Percentiles rank a stretch among this genome's conserved stretches.
These are phyloP conservation scores for Dorcus hopei DNA, from an alignment of 2,888 invertebrate species.

Conservation along the genomic window DNA sequence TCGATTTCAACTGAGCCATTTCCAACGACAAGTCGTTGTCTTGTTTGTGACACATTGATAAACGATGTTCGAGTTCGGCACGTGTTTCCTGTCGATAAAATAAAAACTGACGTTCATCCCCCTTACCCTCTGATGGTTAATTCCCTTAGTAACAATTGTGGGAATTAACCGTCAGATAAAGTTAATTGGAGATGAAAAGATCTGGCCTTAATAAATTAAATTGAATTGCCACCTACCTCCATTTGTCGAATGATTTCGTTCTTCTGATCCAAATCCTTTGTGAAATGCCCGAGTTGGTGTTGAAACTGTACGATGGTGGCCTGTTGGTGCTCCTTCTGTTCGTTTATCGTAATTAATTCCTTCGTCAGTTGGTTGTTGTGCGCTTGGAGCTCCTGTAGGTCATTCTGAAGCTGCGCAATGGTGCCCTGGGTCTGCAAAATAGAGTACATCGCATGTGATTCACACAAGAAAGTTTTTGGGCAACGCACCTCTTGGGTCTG, in stretches of 20 bases:
- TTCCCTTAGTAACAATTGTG: too few relatives aligned
- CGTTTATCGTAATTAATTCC: constrained; percentile 49
- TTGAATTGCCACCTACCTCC: constrained; percentile 46
- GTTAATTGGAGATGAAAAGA: too few relatives aligned
- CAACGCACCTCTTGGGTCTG: constrained; percentile 54
- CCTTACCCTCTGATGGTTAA: too few relatives aligned
- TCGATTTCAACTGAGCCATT: constrained; percentile 43
- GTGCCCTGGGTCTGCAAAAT: constrained; percentile 41
- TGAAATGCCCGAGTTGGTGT: constrained; percentile 40
- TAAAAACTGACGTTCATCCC: background rate
- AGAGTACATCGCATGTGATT: background rate
- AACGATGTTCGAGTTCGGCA: constrained; percentile 56
- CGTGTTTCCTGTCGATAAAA: constrained; percentile 52
- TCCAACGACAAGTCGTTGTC: constrained; percentile 57
- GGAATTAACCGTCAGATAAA: too few relatives aligned
- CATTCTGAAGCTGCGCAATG: constrained; percentile 41
- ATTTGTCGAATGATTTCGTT: constrained; percentile 55
- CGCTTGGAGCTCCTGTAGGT: constrained; percentile 43
- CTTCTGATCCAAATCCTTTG: constrained; percentile 55
- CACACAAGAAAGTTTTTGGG: background rate
- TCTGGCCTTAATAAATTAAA: background rate
- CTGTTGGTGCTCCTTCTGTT: constrained; percentile 37
- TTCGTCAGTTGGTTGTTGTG: constrained; percentile 38
- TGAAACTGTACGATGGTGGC: constrained; percentile 34
- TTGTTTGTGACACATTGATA: constrained; percentile 48